Evolutionary conservation across 2,888 invertebrate species (phyloP).

Genomic region (Tenthredo livida): DNA sequence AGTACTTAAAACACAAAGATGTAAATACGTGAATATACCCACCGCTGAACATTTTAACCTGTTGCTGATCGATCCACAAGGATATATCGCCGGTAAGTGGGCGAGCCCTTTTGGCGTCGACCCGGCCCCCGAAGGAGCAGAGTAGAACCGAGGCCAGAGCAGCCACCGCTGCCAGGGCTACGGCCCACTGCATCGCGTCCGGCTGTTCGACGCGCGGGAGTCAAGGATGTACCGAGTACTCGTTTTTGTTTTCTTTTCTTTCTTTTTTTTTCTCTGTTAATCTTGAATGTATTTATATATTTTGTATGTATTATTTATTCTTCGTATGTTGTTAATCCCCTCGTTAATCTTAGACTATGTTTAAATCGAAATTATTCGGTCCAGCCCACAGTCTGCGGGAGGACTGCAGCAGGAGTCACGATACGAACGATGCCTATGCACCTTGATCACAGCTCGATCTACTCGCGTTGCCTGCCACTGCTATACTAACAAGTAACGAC

Average conservation of each 20-base stretch:
- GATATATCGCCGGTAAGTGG: constrained; percentile 84
- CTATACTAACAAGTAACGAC: constrained; percentile 41
- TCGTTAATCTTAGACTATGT: background rate
- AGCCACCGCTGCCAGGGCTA: constrained; percentile 66
- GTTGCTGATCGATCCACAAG: constrained; percentile 94
- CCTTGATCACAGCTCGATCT: constrained; percentile 30
- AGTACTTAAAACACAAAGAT: background rate
- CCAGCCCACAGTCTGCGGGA: constrained; percentile 43
- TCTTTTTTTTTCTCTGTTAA: background rate
- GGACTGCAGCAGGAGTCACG: constrained; percentile 43
- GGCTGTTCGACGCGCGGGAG: constrained; percentile 23
- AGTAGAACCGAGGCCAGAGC: constrained; percentile 68
- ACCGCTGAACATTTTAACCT: constrained; percentile 95
- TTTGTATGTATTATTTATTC: background rate
- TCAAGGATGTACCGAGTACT: constrained; percentile 37
- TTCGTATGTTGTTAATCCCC: background rate
- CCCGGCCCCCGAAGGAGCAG: constrained; percentile 64
- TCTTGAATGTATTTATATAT: background rate
- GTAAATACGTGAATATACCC: constrained; percentile 68
- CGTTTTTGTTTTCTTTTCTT: background rate
- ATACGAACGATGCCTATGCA: constrained; percentile 36
- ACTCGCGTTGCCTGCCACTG: constrained; percentile 44
- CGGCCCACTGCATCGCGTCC: constrained; percentile 70
- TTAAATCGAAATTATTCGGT: background rate
- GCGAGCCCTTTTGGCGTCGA: constrained; percentile 66